Evolutionary conservation across 2,888 invertebrate genomes (phyloP).

Genomic region (Pollenia amentaria): DNA sequence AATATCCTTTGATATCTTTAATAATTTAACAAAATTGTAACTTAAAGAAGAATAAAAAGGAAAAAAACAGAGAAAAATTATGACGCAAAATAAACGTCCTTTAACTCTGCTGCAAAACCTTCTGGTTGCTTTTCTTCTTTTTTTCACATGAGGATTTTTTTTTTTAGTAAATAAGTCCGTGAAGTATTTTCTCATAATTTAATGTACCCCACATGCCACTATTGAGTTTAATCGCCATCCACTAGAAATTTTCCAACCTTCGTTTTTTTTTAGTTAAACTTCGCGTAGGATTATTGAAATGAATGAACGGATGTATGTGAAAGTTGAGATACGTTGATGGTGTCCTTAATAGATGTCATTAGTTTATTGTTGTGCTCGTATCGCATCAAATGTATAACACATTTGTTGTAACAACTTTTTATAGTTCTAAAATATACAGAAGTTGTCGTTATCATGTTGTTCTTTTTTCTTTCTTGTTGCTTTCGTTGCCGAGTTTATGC

Average conservation of each 20-base stretch:
- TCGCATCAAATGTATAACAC: background rate
- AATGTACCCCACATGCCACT: conserved; percentile 9
- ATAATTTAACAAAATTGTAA: too few relatives aligned
- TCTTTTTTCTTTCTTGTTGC: background rate
- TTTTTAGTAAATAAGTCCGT: conserved; percentile 54
- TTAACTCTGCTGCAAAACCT: background rate
- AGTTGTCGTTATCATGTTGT: conserved; percentile 38
- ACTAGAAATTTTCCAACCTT: background rate
- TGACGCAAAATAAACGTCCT: too few relatives aligned
- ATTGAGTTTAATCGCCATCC: background rate
- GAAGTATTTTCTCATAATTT: conserved; percentile 45
- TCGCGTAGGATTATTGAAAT: conserved; percentile 37
- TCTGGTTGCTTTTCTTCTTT: background rate
- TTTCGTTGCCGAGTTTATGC: background rate
- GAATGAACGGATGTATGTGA: background rate
- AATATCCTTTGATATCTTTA: too few relatives aligned
- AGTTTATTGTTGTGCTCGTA: conserved; percentile 41
- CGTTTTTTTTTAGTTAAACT: background rate
- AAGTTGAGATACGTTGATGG: conserved; percentile 50
- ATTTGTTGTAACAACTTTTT: conserved; percentile 57
- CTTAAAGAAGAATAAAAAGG: too few relatives aligned
- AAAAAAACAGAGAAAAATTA: too few relatives aligned
- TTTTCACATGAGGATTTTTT: background rate
- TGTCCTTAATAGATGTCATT: conserved; percentile 68
- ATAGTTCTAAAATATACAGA: conserved; percentile 31